Base-by-base conservation (phyloP, 2,113 vertebrate genomes). In the Acanthochromis polyacanthus region DNA sequence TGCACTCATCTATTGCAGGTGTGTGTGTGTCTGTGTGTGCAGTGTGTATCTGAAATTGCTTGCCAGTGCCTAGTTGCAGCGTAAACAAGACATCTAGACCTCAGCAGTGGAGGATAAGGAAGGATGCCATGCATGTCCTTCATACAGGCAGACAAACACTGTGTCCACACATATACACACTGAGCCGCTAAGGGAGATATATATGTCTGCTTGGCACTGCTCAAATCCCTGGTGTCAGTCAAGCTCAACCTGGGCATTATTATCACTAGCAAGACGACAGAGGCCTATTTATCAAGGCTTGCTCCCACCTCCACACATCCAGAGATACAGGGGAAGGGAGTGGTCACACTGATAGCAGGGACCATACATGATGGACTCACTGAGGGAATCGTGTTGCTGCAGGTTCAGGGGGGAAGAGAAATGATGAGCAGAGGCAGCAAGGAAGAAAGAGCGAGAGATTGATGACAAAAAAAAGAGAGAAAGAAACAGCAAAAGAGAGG, bases 31-130 rank as follows among this genome's bases (percentile, higher is more conserved):
- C n/a, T 30, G 38, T n/a, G 56, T 40, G 67, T 65, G 77, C 76
- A 56, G 65, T 53, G 74, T 75, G 72, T 65, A 86, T 91, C 87
- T 90, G 74, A 94, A 93, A 94, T 92, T 88, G 89, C 86, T 87
- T 87, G 78, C 89, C 57, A 43, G 71, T 69, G 73, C 70, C 71
- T 53, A 56, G 71, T 78, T 46, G 36, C 87, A 88, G 82, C 55
- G 80, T 93, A 92, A 95, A 94, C 91, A 92, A 93, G 93, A 92
- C 91, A 92, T 91, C 90, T 86, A 92, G 84, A 89, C 82, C 82
- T 58, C 58, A 48, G 80, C 72, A 46, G 85, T 36, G 56, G 69
- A 72, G 89, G 92, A 94, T 93, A 90, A 94, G 93, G 88, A 82
- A 86, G 85, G 88, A 80, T 81, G 80, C 71, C 87, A 86, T 86